These are phyloP conservation scores for Eulemur rufifrons DNA, from an alignment of 2,113 vertebrate species.

Conservation along the genomic window DNA sequence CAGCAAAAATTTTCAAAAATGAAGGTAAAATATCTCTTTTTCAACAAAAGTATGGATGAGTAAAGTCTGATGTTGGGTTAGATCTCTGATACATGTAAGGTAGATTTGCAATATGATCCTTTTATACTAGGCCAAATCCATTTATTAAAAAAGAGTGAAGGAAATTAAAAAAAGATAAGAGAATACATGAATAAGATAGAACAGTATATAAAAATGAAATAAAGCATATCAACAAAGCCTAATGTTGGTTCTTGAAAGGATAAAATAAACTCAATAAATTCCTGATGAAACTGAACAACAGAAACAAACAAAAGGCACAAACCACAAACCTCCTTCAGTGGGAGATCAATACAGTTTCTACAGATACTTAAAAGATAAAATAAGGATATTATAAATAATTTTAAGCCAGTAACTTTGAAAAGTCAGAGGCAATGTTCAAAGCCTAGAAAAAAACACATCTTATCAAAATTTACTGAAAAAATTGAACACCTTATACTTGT, in stretches of 20 bases:
- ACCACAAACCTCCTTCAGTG: neutral
- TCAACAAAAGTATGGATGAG: neutral
- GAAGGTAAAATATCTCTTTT: neutral
- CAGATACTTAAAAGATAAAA: neutral
- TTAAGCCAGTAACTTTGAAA: neutral
- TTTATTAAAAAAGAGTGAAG: neutral
- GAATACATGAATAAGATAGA: neutral
- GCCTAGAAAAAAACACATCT: neutral
- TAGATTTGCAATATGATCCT: neutral
- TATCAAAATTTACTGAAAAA: neutral
- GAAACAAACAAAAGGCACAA: neutral
- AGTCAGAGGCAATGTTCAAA: neutral
- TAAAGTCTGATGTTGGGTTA: neutral
- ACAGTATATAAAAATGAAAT: neutral
- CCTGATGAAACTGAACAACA: neutral
- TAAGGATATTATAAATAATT: neutral
- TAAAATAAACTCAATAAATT: neutral
- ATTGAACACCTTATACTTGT: neutral
- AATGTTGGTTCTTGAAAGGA: neutral
- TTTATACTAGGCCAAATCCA: neutral
- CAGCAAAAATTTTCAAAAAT: neutral
- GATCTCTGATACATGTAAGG: neutral
- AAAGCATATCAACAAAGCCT: neutral
- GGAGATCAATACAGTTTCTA: neutral
- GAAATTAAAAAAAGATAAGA: constrained; percentile 2